phyloP scores from a whole-genome alignment of 2,888 invertebrate species.

The Pammene fasciana region DNA sequence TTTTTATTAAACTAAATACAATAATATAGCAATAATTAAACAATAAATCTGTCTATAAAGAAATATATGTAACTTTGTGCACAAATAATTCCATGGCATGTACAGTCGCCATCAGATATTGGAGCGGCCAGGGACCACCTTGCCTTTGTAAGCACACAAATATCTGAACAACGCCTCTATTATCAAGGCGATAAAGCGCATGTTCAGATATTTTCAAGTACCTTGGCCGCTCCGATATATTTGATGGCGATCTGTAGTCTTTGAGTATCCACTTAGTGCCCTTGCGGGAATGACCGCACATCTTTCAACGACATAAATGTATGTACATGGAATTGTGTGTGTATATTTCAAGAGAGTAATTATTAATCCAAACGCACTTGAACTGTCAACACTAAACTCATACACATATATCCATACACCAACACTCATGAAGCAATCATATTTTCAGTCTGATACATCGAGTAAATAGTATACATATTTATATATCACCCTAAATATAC shows the following conservation, averaged over 20 bases:
- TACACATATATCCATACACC: conserved; percentile 4
- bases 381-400: conserved; percentile 9
- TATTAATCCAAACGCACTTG: conserved; percentile 16
- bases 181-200: too few species aligned
- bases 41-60: conserved; percentile 33
- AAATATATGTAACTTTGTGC: conserved; percentile 28
- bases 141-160: too few species aligned
- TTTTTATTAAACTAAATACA: conserved; percentile 34
- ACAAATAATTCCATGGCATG: conserved; percentile 16
- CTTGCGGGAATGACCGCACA: too few species aligned
- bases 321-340: conserved; percentile 4
- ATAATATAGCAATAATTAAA: conserved; percentile 36
- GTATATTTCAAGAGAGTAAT: conserved; percentile 7
- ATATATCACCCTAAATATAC: background rate
- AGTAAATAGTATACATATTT: background rate
- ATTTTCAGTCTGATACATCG: background rate
- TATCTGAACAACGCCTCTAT: too few species aligned
- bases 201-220: too few species aligned
- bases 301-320: background rate
- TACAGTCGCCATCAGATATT: background rate
- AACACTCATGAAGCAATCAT: background rate
- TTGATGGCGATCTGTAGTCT: too few species aligned
- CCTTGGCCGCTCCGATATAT: too few species aligned
- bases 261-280: too few species aligned
- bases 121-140: too few species aligned